Base-by-base conservation (phyloP, 2,797 vertebrate species). In the Dendrocincla fuliginosa region DNA sequence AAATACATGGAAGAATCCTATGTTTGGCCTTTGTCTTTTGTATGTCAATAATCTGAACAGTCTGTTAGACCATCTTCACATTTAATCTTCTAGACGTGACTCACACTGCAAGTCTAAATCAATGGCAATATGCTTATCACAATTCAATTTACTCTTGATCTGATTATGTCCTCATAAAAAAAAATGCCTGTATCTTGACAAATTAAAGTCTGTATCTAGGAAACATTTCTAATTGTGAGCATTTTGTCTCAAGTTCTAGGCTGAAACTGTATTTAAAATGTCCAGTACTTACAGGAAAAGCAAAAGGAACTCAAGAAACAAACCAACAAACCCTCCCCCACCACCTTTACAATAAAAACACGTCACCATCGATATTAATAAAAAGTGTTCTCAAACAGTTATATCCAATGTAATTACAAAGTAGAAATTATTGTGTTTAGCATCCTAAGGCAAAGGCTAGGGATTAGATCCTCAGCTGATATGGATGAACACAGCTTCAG, bases 141-240 rank as follows among this genome's bases (percentile, higher is more conserved):
- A 93, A 95, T 95, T 96, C 89, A 91, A 92, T 96, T 95, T 69
- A 92, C 77, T 80, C 68, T 87, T 70, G n/a, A 95, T 88, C 63
- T 78, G 67, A 89, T 96, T 95, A 89, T 41, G 49, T 73, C 67
- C 64, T 94, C 53, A 65, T 57, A 60, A 77, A 84, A 33, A 83
- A 33, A 96, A 84, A 84, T 52, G 65, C 75, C 69, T 68, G 77
- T 46, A 74, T 73, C 84, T 75, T 76, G 67, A 95, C 82, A 94
- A 93, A 86, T 52, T 60, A 69, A 90, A 90, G 71, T 33, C 41
- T 64, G 70, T 80, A 79, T 69, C 87, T 84, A 92, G 84, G 87
- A 90, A 96, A 87, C 84, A 83, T 49, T 88, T 80, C 42, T 91
- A 84, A 91, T 52, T 85, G 70, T 70, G 73, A 74, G 42, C 42